Conservation (phyloP, 2,113 vertebrate genomes). For the Hemichromis elongatus region DNA sequence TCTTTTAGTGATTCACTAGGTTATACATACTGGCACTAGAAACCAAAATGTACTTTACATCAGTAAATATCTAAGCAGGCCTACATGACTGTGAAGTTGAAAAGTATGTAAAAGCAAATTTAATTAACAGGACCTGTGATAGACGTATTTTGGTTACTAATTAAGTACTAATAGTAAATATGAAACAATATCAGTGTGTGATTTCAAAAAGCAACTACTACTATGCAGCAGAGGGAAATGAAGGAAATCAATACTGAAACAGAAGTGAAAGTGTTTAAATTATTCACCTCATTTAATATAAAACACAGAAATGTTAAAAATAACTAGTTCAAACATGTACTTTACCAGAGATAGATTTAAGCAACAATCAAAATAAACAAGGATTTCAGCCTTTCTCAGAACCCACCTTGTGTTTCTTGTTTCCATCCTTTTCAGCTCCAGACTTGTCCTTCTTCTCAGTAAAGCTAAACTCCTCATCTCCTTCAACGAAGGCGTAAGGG, state of each 20-base stretch:
- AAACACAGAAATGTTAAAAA: neutral
- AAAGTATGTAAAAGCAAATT: neutral
- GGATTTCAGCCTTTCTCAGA: neutral
- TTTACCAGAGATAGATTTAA: neutral
- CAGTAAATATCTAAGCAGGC: neutral
- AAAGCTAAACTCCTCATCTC: constrained; percentile 91
- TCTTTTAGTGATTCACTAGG: neutral
- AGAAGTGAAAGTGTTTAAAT: neutral
- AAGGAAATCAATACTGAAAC: neutral
- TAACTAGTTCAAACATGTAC: neutral
- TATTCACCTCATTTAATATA: neutral
- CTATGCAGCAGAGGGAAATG: neutral
- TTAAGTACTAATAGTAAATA: neutral
- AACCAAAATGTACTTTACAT: neutral
- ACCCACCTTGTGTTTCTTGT: constrained; percentile 89
- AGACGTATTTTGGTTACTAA: neutral
- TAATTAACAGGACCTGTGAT: neutral
- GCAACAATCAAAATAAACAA: neutral
- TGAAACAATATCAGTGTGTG: neutral
- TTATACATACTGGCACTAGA: neutral
- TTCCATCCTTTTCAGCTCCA: constrained; percentile 81
- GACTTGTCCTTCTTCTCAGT: constrained; percentile 90
- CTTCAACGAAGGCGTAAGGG: constrained; percentile 93
- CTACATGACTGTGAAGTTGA: neutral
- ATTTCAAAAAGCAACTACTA: neutral